Evolutionary conservation across 2,888 invertebrate genomes (phyloP), one percentile per base, ranked within the genome.

Genomic region (Fragum sueziense): DNA sequence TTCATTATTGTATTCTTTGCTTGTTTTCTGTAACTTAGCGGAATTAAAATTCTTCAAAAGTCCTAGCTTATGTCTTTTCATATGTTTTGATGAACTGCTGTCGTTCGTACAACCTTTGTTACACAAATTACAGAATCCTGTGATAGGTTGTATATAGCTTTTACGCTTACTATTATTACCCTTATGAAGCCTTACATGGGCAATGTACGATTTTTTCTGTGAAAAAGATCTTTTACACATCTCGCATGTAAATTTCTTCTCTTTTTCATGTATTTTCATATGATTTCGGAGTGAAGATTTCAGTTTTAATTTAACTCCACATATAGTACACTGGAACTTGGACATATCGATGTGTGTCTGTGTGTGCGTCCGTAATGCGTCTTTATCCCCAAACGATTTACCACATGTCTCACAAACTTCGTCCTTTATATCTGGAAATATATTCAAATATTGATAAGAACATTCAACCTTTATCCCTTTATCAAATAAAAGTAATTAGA

Each of bases 331-430:
- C n/a, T 34, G 25, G n/a, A 59, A 41, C 9, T 37, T 22, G 4
- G 34, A 31, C 1, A 9, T 9, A n/a, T 25, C 54, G 3, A 29
- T 51, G 59, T 80, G 80, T 7, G 76, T 70, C n/a, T 71, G 70
- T 41, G 65, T 51, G 52, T 80, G 80, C 17, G 67, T 34, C n/a
- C 59, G 34, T 20, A 78, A 27, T 9, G 68, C 65, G 33, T 75
- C 71, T 4, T 62, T 54, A n/a, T 59, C 41, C 2, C 31, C 37
- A 31, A 77, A 80, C 4, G 67, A 41, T 52, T 80, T 80, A 14
- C 80, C 80, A 77, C 80, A 80, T 3, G 62, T 57, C 29, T 80
- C 74, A 61, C 80, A 80, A n/a, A 80, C 47, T 52, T 68, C 47
- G 20, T 59, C 51, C 52, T 37, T 54, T 14, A 14, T 27, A 34